Base-by-base conservation (phyloP, 2,888 invertebrate genomes). In the Tetrapedia diversipes region DNA sequence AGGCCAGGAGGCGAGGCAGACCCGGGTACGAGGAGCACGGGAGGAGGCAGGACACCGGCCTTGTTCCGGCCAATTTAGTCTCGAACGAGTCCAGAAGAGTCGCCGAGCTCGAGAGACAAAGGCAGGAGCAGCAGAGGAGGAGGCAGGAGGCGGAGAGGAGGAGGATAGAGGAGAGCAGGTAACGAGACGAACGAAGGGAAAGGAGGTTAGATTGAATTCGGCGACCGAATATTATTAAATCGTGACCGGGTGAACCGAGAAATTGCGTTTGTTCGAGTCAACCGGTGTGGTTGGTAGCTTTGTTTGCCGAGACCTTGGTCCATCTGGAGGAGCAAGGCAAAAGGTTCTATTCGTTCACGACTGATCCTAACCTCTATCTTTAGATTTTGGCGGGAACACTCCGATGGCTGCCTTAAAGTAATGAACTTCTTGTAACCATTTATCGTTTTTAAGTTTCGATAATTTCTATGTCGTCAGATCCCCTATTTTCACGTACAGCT, bases 51-150 rank as follows among this genome's bases (percentile, higher is more conserved):
- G 80, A 81, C 37, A 66, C 71, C 53, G 68, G 56, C 51, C 76
- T 63, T 70, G 60, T 79, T 76, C 84, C 82, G 49, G 57, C 43
- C 71, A 81, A 79, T 84, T 82, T 84, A 49, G 10, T 70, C 22
- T 67, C 51, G 51, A 63, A 77, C 41, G 63, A 71, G 32, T 43
- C 60, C 32, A 74, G 80, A 27, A 69, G 77, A 27, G 51, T 57
- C 14, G 27, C 54, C 14, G 86, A 86, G 41, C 74, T 63, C 37
- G 74, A 77, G 29, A 79, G 79, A 60, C 80, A 83, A 59, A 74
- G 72, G 43, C 64, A 75, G 65, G 80, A 84, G 45, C 66, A 77
- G 14, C 66, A 77, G n/a, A 83, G 81, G 43, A 63, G 75, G n/a
- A 66, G 69, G 8, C 24, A 64, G 34, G 76, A 81, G 14, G 56